Base-by-base conservation (phyloP, 2,113 vertebrate genomes). In the Callochromis pleurospilus region DNA sequence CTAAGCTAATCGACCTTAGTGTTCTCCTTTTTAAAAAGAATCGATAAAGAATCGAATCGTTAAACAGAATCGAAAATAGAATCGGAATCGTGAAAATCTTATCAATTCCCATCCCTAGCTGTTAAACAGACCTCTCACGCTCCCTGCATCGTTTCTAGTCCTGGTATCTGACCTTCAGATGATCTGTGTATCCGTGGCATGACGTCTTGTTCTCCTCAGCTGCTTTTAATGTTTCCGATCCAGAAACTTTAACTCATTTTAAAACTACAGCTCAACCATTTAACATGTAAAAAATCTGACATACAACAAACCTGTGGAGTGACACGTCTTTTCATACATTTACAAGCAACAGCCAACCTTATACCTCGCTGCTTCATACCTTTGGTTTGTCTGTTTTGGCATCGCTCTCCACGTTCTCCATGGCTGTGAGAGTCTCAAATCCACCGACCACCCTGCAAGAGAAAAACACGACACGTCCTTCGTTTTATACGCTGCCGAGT, bases 361-460 rank as follows among this genome's bases (percentile, higher is more conserved):
- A 38, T 26, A 83, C 31, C 24, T 53, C 19, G 17, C 11, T 7
- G 1, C n/a, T 12, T 33, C 54, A 0, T 93, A 99, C 99, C 97
- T 99, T 98, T 56, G 99, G 99, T 84, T 97, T 97, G 93, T 99
- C 99, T 1, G 98, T 97, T 96, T 99, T 99, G 1, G 97, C 95
- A 90, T 99, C 97, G 38, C 97, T 97, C 90, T 99, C 99, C 77
- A 99, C 97, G 0, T 98, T 99, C 95, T 99, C 99, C 98, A 99
- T 97, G 38, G 98, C 98, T 1, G 98, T 98, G 87, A 99, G 95
- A 0, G 98, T 84, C 88, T 99, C 99, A 88, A 99, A 99, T 33
- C 99, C 99, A 82, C 99, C 99, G 12, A 99, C 98, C 12, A 99
- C 97, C 92, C 99, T 99, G 90, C 9, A 90, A 49, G 6, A 21